These are phyloP conservation scores for Drosophila eugracilis DNA, from an alignment of 1,140 invertebrate genomes.

Conservation along the genomic window DNA sequence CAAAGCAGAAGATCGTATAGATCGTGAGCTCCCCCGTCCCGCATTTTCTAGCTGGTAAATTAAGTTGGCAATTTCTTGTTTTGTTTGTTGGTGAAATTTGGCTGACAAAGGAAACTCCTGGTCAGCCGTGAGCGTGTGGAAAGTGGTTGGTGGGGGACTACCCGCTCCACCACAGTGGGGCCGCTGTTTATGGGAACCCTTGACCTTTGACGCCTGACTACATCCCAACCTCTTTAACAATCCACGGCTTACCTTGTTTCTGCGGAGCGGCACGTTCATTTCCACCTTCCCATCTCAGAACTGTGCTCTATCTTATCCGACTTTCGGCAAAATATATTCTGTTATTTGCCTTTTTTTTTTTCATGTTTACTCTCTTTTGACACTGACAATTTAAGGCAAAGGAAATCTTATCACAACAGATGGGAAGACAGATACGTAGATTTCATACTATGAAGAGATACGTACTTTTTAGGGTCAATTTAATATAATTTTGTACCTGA, in stretches of 20 bases:
- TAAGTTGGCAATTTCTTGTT: conserved; percentile 75
- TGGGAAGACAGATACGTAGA: not conserved
- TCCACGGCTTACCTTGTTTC: conserved; percentile 21
- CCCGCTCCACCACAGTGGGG: not conserved
- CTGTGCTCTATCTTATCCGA: conserved; percentile 8
- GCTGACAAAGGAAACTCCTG: conserved; percentile 35
- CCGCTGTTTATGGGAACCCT: conserved; percentile 10
- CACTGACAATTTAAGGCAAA: conserved; percentile 33
- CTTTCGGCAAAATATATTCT: conserved; percentile 2
- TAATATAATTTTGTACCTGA: too few relatives aligned
- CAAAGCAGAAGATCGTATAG: conserved; percentile 77
- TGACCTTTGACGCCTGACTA: not conserved
- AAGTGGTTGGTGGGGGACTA: conserved; percentile 22
- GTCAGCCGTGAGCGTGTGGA: conserved; percentile 11
- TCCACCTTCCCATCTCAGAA: conserved; percentile 10
- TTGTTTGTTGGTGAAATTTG: conserved; percentile 57
- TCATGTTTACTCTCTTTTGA: conserved; percentile 30
- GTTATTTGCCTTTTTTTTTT: conserved; percentile 14
- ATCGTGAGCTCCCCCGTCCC: conserved; percentile 45
- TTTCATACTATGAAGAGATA: not conserved
- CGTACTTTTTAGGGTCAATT: too few relatives aligned
- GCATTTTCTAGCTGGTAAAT: conserved; percentile 57
- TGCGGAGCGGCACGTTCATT: conserved; percentile 13
- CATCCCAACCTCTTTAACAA: not conserved
- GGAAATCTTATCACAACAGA: conserved; percentile 2